Conservation (phyloP, 2,113 vertebrate genomes). For the Eurystomus gularis region DNA sequence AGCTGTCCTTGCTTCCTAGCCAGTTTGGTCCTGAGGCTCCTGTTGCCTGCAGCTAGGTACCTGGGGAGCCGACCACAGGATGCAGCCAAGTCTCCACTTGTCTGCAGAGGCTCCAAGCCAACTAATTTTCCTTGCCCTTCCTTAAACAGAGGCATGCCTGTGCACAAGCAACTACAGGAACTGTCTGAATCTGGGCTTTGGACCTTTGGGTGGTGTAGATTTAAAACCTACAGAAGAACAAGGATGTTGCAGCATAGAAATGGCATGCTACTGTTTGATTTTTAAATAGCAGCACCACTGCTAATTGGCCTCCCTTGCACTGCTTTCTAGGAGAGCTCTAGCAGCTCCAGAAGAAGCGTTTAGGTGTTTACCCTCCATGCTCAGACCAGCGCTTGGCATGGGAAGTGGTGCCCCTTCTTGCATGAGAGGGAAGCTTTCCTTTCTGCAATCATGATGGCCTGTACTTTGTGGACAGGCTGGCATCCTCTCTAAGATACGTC, state of each 20-base stretch:
- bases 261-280: neutral
- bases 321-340: neutral
- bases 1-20: neutral
- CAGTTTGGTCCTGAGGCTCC: neutral
- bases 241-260: neutral
- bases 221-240: neutral
- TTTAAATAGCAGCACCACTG: neutral
- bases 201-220: neutral
- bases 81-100: neutral
- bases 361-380: neutral
- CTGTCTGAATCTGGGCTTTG: neutral
- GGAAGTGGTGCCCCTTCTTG: neutral
- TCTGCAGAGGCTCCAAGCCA: neutral
- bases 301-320: neutral
- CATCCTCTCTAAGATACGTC: neutral
- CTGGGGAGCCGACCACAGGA: neutral
- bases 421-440: neutral
- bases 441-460: accelerated
- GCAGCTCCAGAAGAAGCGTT: neutral
- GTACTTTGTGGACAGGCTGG: neutral
- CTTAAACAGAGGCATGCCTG: neutral
- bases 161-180: neutral
- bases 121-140: neutral
- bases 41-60: neutral
- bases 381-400: neutral